Conservation (phyloP, 2,888 invertebrate genomes). For the Platycnemis pennipes region DNA sequence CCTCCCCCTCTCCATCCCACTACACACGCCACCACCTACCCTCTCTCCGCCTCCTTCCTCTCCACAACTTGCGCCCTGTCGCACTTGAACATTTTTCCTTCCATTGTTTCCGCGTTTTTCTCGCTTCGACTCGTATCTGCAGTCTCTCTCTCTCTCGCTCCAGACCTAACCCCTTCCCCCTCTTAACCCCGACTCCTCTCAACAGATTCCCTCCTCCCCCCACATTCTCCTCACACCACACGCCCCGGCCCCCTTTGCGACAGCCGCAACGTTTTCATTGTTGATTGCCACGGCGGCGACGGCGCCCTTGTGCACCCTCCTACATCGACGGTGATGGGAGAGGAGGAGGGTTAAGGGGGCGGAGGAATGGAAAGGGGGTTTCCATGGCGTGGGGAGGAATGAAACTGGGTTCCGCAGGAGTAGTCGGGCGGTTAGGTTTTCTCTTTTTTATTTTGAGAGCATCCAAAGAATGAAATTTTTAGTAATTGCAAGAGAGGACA, state of each 20-base stretch:
- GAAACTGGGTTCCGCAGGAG: neutral
- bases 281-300: slow-evolving; percentile 49
- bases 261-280: slow-evolving; percentile 65
- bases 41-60: neutral
- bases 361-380: neutral
- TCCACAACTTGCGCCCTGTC: slow-evolving; percentile 52
- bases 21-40: neutral
- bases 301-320: neutral
- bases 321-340: neutral
- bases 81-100: slow-evolving; percentile 57
- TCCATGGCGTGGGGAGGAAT: neutral
- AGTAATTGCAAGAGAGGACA: neutral
- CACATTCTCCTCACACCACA: neutral
- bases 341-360: neutral
- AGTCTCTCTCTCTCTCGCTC: slow-evolving; percentile 31
- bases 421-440: slow-evolving; percentile 39
- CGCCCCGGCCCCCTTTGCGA: slow-evolving; percentile 44
- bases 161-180: neutral
- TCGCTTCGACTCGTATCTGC: slow-evolving; percentile 54
- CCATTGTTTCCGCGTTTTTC: slow-evolving; percentile 62
- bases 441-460: slow-evolving; percentile 4
- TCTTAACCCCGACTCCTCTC: neutral
- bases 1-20: neutral
- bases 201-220: neutral
- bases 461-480: slow-evolving; percentile 36